These are phyloP conservation scores for Haplotaxodon microlepis DNA, from an alignment of 2,113 vertebrate species.

Conservation along the genomic window DNA sequence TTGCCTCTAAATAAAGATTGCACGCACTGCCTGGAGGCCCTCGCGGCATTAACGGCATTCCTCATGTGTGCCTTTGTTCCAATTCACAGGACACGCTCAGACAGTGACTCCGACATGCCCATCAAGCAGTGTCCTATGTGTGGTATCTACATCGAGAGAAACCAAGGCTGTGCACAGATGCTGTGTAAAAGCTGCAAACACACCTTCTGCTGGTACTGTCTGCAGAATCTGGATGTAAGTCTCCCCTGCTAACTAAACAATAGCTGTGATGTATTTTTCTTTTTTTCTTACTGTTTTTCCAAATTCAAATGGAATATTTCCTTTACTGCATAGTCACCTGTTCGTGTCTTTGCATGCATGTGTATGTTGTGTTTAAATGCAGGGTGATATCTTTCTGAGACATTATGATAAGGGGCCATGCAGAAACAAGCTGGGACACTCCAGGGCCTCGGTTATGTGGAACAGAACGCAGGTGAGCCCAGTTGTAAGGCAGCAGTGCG, in stretches of 20 bases:
- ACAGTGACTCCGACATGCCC: conserved; percentile 68
- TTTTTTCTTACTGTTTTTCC: not conserved
- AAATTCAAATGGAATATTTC: not conserved
- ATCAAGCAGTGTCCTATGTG: conserved; percentile 95
- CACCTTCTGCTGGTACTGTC: conserved; percentile 98
- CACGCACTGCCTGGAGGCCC: not conserved
- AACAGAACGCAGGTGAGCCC: conserved; percentile 89
- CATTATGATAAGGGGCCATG: conserved; percentile 97
- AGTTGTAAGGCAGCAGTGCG: not conserved
- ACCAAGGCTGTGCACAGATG: conserved; percentile 98
- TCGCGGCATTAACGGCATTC: not conserved
- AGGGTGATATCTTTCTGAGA: conserved; percentile 96
- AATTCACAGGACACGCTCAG: conserved; percentile 31
- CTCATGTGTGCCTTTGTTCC: not conserved
- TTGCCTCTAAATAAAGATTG: conserved; percentile 19
- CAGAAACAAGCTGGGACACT: conserved; percentile 95
- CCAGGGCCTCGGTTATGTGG: conserved; percentile 94
- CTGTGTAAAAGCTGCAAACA: conserved; percentile 98
- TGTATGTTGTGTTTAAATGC: conserved; percentile 13
- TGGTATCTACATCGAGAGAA: conserved; percentile 89
- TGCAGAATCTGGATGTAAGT: conserved; percentile 94
- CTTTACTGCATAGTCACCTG: not conserved
- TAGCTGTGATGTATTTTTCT: not conserved
- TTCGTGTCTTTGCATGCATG: not conserved
- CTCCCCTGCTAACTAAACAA: not conserved